A percentile compares a stretch with the other conserved stretches of the same genome.
phyloP scores from a whole-genome alignment of 2,797 vertebrate genomes.

The Mus spretus region DNA sequence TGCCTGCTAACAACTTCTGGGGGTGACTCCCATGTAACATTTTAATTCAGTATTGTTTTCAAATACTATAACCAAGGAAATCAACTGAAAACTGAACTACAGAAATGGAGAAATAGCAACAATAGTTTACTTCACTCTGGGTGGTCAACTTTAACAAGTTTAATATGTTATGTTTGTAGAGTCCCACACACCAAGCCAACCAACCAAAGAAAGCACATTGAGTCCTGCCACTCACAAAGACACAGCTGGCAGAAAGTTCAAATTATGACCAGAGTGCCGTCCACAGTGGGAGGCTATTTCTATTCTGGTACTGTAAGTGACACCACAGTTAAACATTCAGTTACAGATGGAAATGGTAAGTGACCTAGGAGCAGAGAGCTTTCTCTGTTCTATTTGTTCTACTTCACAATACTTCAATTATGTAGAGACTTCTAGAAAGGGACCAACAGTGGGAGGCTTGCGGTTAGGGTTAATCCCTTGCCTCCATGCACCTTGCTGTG shows the following conservation, averaged over 20 bases:
- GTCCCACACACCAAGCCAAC: not conserved
- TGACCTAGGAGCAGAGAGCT: not conserved
- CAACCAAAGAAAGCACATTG: not conserved
- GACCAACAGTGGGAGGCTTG: not conserved
- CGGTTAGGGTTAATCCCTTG: not conserved
- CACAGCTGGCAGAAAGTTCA: not conserved
- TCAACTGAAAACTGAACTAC: not conserved
- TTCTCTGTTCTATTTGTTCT: not conserved
- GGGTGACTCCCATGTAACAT: not conserved
- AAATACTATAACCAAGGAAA: not conserved
- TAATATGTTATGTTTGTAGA: constrained; percentile 31
- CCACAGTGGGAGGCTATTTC: not conserved
- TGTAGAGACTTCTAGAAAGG: not conserved
- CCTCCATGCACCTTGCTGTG: not conserved
- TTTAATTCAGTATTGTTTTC: not conserved
- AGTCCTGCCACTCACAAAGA: not conserved
- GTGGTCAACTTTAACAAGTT: not conserved
- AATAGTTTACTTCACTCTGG: not conserved
- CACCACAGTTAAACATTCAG: constrained; percentile 1
- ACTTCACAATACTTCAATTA: not conserved
- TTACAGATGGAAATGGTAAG: not conserved
- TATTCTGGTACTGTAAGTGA: not conserved
- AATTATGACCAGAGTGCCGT: not conserved
- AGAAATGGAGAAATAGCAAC: not conserved
- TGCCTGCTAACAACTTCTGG: not conserved